These are phyloP conservation scores for Willisornis vidua DNA, from an alignment of 2,113 vertebrate species.

Conservation along the genomic window DNA sequence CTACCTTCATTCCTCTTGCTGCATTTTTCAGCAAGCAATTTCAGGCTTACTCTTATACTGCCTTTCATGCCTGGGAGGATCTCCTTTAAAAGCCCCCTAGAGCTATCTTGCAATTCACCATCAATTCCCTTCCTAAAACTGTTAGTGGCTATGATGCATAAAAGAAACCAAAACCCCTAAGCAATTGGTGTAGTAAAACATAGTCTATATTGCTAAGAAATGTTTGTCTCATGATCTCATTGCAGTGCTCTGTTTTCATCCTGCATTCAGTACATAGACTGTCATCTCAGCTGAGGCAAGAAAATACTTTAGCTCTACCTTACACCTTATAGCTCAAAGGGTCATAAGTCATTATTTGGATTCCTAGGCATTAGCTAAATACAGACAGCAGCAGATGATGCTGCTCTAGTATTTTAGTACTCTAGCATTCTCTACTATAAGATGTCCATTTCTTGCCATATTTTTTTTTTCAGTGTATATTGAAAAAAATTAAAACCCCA, in stretches of 20 bases:
- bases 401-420: background rate
- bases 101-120: background rate
- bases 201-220: background rate
- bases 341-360: background rate
- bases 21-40: slow-evolving; percentile 24
- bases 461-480: background rate
- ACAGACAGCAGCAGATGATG: background rate
- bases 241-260: background rate
- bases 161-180: slow-evolving; percentile 21
- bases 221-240: background rate
- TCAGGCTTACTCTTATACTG: background rate
- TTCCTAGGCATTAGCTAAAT: background rate
- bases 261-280: background rate
- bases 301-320: background rate
- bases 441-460: background rate
- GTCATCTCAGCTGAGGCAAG: background rate
- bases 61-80: slow-evolving; percentile 16
- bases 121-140: slow-evolving; percentile 31
- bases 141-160: slow-evolving; percentile 27
- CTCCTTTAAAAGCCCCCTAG: slow-evolving; percentile 28
- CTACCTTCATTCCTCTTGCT: background rate
- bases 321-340: background rate
- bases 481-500: background rate
- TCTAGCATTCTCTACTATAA: background rate
- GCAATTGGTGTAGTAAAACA: background rate